Conservation (phyloP, 1,140 invertebrate species). For the Bursaphelenchus mucronatus region DNA sequence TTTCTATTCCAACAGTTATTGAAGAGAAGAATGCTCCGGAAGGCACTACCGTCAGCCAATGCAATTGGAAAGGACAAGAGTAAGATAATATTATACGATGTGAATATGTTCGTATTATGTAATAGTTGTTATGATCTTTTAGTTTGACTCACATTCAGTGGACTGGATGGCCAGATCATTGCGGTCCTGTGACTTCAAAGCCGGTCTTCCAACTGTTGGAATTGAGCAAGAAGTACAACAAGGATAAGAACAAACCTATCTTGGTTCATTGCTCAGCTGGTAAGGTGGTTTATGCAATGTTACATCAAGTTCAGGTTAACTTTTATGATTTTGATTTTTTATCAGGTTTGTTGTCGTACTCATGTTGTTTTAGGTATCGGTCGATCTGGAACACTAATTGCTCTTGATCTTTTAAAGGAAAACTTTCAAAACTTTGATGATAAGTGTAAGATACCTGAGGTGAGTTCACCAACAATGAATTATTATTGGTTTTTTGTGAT, state of each 20-base stretch:
- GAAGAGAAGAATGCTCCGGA: too few relatives aligned
- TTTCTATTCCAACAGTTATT: too few relatives aligned
- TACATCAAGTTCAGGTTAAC: too few relatives aligned
- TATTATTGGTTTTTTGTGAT: not conserved
- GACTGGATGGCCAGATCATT: not conserved
- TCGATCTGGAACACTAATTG: too few relatives aligned
- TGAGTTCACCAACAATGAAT: not conserved
- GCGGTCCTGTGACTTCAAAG: not conserved
- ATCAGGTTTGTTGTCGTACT: too few relatives aligned
- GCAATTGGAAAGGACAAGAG: too few relatives aligned
- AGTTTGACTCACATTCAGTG: not conserved
- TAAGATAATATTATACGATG: too few relatives aligned
- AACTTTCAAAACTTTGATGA: not conserved
- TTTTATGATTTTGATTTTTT: too few relatives aligned
- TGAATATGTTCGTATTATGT: too few relatives aligned
- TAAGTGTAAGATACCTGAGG: not conserved
- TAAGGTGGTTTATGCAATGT: not conserved
- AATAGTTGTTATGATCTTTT: too few relatives aligned
- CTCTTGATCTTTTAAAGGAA: not conserved
- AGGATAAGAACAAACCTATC: not conserved
- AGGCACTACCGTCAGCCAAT: too few relatives aligned
- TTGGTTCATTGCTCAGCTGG: conserved; percentile 2
- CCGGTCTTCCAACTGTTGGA: not conserved
- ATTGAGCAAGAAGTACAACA: not conserved
- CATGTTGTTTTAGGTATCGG: too few relatives aligned